Evolutionary conservation across 2,113 vertebrate genomes (phyloP).

Genomic region (Cyrtonyx montezumae): DNA sequence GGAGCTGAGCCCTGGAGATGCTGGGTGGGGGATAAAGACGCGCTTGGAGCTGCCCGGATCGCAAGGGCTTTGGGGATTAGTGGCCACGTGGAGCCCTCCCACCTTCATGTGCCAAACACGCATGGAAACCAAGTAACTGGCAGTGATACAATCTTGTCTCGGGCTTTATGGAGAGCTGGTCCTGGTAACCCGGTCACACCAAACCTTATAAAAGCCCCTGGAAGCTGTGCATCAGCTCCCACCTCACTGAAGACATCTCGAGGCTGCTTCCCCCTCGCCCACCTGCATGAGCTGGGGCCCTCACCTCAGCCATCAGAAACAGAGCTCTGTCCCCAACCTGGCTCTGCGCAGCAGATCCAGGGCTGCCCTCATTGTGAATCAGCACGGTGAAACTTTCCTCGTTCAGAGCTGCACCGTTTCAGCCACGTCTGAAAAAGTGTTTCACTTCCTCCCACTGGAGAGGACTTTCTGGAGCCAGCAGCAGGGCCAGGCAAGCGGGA

Average conservation of each 20-base stretch:
- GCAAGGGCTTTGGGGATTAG: neutral
- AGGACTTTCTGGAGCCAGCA: neutral
- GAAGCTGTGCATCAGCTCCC: neutral
- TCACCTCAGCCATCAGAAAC: neutral
- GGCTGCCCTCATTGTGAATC: neutral
- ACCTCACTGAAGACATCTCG: accelerated
- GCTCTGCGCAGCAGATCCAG: neutral
- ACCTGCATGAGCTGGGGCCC: accelerated
- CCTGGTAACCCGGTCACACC: neutral
- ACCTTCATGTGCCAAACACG: accelerated
- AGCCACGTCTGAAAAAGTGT: neutral
- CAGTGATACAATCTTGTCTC: neutral
- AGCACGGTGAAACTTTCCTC: neutral
- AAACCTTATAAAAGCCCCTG: neutral
- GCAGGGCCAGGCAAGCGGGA: accelerated
- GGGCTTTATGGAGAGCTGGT: neutral
- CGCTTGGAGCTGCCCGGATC: neutral
- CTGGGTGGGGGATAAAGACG: neutral
- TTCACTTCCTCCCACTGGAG: neutral
- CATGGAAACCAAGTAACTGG: neutral
- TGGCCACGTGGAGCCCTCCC: neutral
- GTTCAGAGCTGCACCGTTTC: neutral
- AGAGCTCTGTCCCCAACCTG: neutral
- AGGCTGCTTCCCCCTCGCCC: neutral
- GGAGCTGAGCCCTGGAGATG: neutral